phyloP scores from a whole-genome alignment of 2,113 vertebrate species.

The Podocnemis expansa region DNA sequence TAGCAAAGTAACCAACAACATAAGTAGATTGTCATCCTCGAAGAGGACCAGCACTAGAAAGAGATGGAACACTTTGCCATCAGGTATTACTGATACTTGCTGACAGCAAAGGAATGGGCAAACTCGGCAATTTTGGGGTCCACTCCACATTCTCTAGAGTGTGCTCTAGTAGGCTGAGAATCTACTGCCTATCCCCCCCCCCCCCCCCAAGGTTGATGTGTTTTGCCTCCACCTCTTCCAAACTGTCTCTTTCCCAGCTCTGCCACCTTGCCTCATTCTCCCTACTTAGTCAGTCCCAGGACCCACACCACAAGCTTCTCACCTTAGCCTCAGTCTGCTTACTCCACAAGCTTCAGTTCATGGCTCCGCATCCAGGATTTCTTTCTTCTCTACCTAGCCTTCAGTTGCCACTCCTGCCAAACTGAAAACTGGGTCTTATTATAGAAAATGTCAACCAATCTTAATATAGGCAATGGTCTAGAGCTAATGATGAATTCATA shows the following conservation, averaged over 20 bases:
- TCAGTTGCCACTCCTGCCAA: neutral
- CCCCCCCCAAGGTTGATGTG: neutral
- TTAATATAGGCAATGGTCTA: no score
- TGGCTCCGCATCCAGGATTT: neutral
- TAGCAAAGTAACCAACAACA: neutral
- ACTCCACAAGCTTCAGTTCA: neutral
- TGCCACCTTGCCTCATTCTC: neutral
- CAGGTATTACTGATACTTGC: neutral
- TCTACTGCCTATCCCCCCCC: no score
- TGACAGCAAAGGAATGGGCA: neutral
- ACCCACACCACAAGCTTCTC: neutral
- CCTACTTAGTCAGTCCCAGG: neutral
- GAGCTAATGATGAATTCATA: no score
- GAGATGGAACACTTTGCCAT: neutral
- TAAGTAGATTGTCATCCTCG: neutral
- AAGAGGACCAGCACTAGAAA: neutral
- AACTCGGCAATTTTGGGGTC: neutral
- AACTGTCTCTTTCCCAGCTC: neutral
- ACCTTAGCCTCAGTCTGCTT: neutral
- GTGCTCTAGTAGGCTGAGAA: no score
- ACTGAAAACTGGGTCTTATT: no score
- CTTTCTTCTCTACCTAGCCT: neutral
- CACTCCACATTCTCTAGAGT: neutral
- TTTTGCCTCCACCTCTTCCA: neutral
- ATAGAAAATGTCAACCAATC: no score